phyloP scores from a whole-genome alignment of 2,888 invertebrate species.

The Endotricha flammealis region DNA sequence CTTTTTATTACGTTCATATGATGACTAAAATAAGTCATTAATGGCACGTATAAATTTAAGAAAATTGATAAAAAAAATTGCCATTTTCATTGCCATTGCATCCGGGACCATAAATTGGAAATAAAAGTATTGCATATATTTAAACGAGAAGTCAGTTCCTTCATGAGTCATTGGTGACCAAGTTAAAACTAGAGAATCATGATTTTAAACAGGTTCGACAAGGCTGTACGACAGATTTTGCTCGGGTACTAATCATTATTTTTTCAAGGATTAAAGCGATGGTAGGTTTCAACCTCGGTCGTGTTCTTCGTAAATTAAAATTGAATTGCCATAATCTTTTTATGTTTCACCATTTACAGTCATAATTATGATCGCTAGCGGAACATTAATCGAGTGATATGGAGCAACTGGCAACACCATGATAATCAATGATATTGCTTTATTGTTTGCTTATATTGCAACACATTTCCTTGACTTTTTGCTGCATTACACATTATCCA shows the following conservation, averaged over 20 bases:
- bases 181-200: neutral
- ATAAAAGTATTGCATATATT: no score
- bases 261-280: neutral
- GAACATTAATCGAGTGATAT: neutral
- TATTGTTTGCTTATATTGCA: neutral
- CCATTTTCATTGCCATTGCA: no score
- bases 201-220: neutral
- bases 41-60: no score
- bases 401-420: constrained; percentile 4
- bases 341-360: neutral
- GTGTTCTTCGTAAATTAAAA: neutral
- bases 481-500: neutral
- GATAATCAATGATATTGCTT: neutral
- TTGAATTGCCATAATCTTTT: neutral
- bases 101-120: no score
- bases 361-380: neutral
- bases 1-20: no score
- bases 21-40: no score
- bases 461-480: neutral
- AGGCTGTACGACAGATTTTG: neutral
- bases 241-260: no score
- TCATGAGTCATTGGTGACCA: neutral
- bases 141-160: neutral
- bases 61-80: no score
- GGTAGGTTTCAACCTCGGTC: neutral